These are phyloP conservation scores for Acanthisitta chloris DNA, from an alignment of 2,113 vertebrate species.

Conservation along the genomic window DNA sequence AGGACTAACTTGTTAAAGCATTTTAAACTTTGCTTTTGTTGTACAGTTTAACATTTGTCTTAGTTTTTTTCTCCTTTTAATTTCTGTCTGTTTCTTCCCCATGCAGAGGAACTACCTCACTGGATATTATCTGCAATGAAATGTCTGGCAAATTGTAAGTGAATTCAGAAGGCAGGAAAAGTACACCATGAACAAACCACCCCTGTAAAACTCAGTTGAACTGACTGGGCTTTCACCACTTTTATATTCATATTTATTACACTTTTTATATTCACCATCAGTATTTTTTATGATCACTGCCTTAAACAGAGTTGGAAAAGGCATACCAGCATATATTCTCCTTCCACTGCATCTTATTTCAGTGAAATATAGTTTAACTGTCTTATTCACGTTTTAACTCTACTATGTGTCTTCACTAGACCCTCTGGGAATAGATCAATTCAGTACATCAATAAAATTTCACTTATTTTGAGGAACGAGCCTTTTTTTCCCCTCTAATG, in stretches of 20 bases:
- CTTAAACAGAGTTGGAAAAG: neutral
- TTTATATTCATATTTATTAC: too few relatives aligned
- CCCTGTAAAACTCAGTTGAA: neutral
- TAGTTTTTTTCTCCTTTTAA: neutral
- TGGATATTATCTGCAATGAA: slow-evolving; percentile 91
- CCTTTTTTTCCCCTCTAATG: neutral
- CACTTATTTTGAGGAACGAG: neutral
- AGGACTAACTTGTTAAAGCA: neutral
- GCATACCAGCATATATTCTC: neutral
- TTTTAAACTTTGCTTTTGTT: neutral
- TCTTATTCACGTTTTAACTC: neutral
- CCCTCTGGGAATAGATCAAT: neutral
- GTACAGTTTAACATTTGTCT: neutral
- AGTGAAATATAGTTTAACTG: neutral
- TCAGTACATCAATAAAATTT: neutral
- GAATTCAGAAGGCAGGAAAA: neutral
- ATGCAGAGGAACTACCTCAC: slow-evolving; percentile 84
- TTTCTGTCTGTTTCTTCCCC: neutral
- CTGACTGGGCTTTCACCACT: neutral
- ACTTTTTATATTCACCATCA: neutral
- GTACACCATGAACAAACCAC: neutral
- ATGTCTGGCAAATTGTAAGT: slow-evolving; percentile 88
- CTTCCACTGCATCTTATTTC: neutral
- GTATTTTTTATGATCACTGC: neutral
- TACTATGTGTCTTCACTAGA: neutral